Base-by-base conservation (phyloP, 2,888 invertebrate species). In the Odontocolon sp. region DNA sequence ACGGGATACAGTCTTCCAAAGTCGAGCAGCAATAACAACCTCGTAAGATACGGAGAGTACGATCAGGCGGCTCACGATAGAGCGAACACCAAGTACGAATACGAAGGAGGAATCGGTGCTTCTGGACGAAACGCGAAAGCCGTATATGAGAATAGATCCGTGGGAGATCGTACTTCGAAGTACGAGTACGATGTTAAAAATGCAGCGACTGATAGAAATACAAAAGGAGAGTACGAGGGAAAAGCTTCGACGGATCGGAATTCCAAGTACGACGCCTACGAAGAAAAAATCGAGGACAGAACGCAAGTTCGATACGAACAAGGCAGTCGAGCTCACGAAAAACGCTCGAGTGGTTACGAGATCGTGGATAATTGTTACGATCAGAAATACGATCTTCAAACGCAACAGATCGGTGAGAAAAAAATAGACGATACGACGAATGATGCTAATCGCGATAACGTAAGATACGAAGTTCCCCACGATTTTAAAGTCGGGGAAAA, bases 401-500 rank as follows among this genome's bases (percentile, higher is more conserved):
- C 77, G 31, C 77, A 84, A 61, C 77, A 82, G 47, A 38, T 70
- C 16, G 73, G 3, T 18, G 77, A 69, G 3, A 81, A 66, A 33
- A 83, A 83, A 16, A 78, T 80, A 1, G 82, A 84, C 0, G 79
- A 78, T 6, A 72, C 40, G n/a, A n/a, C n/a, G 40, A 78, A 69
- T 36, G 84, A 86, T 3, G 73, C 81, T 6, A 82, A 68, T 76
- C 82, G 87, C 0, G 88, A 88, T 0, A 68, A 82, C 2, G 71
- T 84, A 2, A 83, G 87, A 9, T 87, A 87, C 73, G 86, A 88
- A 5, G 80, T 85, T 3, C 84, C 87, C 1, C 91, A 91, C 76
- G 91, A 91, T 33, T 91, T 91, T 67, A 91, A 91, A 81, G 87
- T 91, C 5, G 91, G 91, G 0, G 91, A 91, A 66, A 91, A 91